phyloP scores from a whole-genome alignment of 2,797 vertebrate species.

The Anas bernieri region DNA sequence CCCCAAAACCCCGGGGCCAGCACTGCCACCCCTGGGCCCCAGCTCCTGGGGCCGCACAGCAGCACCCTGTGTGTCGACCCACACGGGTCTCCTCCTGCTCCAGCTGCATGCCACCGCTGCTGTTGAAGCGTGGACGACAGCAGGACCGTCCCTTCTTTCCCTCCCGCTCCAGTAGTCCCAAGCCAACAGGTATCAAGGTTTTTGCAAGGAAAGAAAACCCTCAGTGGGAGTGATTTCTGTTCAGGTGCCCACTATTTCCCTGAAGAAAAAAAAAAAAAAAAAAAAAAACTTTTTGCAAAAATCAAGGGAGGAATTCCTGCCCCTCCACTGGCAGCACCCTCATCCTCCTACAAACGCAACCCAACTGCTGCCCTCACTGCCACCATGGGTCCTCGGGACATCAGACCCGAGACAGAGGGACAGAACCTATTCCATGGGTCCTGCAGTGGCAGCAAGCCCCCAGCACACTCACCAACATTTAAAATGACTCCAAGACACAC shows the following conservation, averaged over 20 bases:
- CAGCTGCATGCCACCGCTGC: neutral
- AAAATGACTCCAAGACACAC: neutral
- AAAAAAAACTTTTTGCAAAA: neutral
- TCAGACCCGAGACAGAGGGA: fast-evolving
- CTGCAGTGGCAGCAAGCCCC: fast-evolving
- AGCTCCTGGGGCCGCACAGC: no score
- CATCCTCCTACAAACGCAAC: neutral
- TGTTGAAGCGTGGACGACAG: neutral
- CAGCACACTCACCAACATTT: neutral
- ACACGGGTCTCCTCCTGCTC: neutral
- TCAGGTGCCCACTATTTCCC: neutral
- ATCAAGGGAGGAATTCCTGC: neutral
- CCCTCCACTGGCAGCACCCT: neutral
- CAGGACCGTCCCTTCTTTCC: neutral
- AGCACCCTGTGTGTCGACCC: neutral
- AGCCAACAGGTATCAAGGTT: neutral
- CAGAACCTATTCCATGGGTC: fast-evolving
- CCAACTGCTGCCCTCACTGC: fast-evolving
- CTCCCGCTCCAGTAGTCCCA: neutral
- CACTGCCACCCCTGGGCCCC: no score
- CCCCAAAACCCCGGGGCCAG: no score
- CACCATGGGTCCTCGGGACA: fast-evolving
- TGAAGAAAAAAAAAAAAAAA: neutral
- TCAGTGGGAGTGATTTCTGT: neutral
- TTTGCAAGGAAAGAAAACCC: neutral